Conservation (phyloP, 2,113 vertebrate genomes). For the Thryonomys swinderianus region DNA sequence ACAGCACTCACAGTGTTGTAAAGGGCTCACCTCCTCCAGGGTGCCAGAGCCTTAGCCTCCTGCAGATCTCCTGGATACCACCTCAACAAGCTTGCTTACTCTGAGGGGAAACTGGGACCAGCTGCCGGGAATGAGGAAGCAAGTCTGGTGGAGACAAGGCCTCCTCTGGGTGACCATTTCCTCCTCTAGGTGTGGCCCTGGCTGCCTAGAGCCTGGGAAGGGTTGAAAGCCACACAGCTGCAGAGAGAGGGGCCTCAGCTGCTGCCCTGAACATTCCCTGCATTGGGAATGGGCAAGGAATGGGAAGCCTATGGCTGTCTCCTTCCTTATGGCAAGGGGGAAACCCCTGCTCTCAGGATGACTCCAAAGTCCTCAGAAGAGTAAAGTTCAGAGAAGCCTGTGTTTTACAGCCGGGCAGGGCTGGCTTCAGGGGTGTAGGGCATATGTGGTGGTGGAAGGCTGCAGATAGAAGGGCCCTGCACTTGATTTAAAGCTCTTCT, state of each 20-base stretch:
- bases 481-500: background rate
- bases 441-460: background rate
- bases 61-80: background rate
- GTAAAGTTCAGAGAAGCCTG: constrained; percentile 71
- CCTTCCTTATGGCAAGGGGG: constrained; percentile 68
- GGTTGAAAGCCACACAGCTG: background rate
- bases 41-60: background rate
- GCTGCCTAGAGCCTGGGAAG: background rate
- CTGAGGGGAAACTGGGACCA: background rate
- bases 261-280: too few relatives aligned
- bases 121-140: background rate
- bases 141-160: background rate
- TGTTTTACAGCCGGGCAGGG: background rate
- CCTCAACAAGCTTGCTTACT: background rate
- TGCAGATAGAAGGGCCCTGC: background rate
- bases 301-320: background rate
- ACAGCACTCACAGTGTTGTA: background rate
- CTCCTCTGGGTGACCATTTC: background rate
- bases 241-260: background rate
- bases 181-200: background rate
- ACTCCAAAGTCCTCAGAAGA: background rate
- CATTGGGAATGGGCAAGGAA: background rate
- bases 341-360: background rate
- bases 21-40: background rate
- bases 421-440: background rate